phyloP scores from a whole-genome alignment of 2,888 invertebrate genomes.

The Drosophila austrosaltans region DNA sequence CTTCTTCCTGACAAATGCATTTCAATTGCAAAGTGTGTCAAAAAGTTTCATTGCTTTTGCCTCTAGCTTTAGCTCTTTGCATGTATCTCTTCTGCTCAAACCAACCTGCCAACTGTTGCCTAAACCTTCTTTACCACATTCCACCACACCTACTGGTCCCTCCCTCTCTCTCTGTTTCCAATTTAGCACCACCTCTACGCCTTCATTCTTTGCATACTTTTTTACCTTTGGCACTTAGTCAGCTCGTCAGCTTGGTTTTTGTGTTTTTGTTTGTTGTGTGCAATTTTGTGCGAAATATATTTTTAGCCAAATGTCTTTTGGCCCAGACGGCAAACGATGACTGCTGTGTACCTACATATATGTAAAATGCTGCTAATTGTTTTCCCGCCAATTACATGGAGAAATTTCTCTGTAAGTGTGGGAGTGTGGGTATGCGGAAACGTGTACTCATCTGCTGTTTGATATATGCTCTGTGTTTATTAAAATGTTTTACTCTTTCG shows the following conservation, averaged over 20 bases:
- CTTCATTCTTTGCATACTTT: constrained; percentile 27
- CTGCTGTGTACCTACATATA: constrained; percentile 24
- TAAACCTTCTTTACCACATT: not conserved
- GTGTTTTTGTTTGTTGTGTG: constrained; percentile 50
- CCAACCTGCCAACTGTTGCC: constrained; percentile 51
- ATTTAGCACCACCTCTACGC: constrained; percentile 9
- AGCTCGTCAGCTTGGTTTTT: constrained; percentile 54
- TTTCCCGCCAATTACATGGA: constrained; percentile 74
- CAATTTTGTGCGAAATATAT: constrained; percentile 57
- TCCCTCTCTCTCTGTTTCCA: not conserved
- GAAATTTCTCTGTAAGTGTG: constrained; percentile 44
- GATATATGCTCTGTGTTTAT: constrained; percentile 67
- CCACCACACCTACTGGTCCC: not conserved
- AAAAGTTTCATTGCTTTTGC: constrained; percentile 57
- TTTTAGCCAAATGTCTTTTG: constrained; percentile 31
- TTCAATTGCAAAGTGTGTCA: constrained; percentile 66
- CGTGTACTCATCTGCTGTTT: constrained; percentile 34
- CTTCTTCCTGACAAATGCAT: constrained; percentile 33
- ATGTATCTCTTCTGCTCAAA: constrained; percentile 40
- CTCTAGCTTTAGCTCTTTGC: constrained; percentile 42
- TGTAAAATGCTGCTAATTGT: constrained; percentile 73
- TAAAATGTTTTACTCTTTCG: constrained; percentile 55
- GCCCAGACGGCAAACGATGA: constrained; percentile 21
- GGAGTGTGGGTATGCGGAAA: constrained; percentile 12
- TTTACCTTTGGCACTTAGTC: constrained; percentile 54